Base-by-base conservation (phyloP, 2,888 invertebrate species). In the Romanomermis culicivorax region DNA sequence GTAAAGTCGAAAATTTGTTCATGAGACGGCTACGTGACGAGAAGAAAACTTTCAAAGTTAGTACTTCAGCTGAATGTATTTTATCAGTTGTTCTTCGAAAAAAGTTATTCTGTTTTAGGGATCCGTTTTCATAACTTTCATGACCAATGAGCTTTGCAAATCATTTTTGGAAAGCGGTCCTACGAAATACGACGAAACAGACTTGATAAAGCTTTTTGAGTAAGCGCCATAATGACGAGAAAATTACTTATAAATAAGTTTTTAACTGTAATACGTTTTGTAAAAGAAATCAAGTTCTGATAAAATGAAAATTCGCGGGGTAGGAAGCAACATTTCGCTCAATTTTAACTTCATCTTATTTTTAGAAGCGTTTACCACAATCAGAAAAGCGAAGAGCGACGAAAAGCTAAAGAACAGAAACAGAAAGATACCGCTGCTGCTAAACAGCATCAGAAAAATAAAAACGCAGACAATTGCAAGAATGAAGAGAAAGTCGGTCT, bases 71-170 rank as follows among this genome's bases (percentile, higher is more conserved):
- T n/a, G n/a, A n/a, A n/a, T n/a, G n/a, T n/a, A n/a, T n/a, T n/a
- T n/a, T n/a, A n/a, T n/a, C n/a, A n/a, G n/a, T n/a, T n/a, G n/a
- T n/a, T n/a, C n/a, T n/a, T n/a, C n/a, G n/a, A n/a, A n/a, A n/a
- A n/a, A n/a, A n/a, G n/a, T n/a, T n/a, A n/a, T n/a, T n/a, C n/a
- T n/a, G n/a, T n/a, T n/a, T n/a, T 62, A 93, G 73, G 95, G 93
- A 52, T 93, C 93, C 1, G 80, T 89, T 51, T 91, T 89, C 70
- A 79, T 81, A 11, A 82, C 84, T 2, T 95, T 91, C 70, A 78
- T 80, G 63, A 81, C 79, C 29, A 75, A 78, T 54, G 88, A 87
- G 54, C 78, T 79, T 66, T 85, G 86, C 1, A 79, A 83, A 62
- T 80, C 79, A 57, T 85, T 87, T 67, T 69, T 86, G 42, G 78